phyloP scores from a whole-genome alignment of 2,113 vertebrate species.

The Xiphorhynchus elegans region DNA sequence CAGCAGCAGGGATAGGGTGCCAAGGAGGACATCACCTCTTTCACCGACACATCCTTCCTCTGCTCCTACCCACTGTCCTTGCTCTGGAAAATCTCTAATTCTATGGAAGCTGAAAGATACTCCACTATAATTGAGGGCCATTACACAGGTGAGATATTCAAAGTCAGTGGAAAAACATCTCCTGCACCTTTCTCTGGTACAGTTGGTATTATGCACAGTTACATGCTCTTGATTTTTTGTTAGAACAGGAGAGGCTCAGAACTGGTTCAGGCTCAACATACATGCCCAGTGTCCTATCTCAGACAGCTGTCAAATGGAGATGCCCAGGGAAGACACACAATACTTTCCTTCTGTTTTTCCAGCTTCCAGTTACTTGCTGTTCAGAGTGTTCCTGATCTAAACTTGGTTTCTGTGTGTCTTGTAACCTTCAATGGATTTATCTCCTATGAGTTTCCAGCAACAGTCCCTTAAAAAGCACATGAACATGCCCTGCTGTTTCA shows the following conservation, averaged over 20 bases:
- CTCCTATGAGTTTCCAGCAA: not conserved
- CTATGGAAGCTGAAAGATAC: not conserved
- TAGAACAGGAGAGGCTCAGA: not conserved
- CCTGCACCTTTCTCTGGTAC: not conserved
- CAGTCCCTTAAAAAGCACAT: not conserved
- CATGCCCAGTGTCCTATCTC: not conserved
- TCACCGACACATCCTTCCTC: not conserved
- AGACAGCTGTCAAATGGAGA: not conserved
- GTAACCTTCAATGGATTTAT: not conserved
- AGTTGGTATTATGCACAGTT: not conserved
- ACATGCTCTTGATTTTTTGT: not conserved
- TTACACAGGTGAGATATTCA: not conserved
- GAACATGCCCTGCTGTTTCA: not conserved
- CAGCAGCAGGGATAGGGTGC: not conserved
- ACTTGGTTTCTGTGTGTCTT: accelerated
- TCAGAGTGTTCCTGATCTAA: not conserved
- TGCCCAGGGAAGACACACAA: accelerated
- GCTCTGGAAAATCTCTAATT: not conserved
- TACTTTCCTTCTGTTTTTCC: not conserved
- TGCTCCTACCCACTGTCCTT: not conserved
- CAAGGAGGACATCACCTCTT: not conserved
- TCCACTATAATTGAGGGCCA: not conserved
- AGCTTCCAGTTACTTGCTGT: not conserved
- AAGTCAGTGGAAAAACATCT: not conserved
- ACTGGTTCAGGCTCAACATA: not conserved